Evolutionary conservation across 2,888 invertebrate species (phyloP).

Genomic region (Ormyrus pomaceus): DNA sequence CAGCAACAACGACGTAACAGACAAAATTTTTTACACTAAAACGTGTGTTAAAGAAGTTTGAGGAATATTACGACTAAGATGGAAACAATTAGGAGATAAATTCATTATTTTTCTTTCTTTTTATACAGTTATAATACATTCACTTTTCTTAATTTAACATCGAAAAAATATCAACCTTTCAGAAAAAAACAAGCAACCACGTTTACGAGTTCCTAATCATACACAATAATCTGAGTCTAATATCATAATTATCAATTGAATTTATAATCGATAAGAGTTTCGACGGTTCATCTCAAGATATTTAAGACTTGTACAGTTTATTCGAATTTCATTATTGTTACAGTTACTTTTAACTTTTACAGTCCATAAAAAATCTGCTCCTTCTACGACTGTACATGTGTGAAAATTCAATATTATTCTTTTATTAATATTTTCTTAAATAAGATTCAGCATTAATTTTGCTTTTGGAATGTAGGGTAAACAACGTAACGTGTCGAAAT

Average conservation of each 20-base stretch:
- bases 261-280: constrained; percentile 40
- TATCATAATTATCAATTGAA: constrained; percentile 43
- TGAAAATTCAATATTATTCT: constrained; percentile 36
- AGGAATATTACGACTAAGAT: constrained; percentile 48
- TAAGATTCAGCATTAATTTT: constrained; percentile 60
- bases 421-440: constrained; percentile 51
- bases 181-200: constrained; percentile 58
- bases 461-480: constrained; percentile 71
- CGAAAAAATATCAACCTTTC: constrained; percentile 57
- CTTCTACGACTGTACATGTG: constrained; percentile 53
- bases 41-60: constrained; percentile 53
- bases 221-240: constrained; percentile 35
- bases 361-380: constrained; percentile 54
- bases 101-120: constrained; percentile 52
- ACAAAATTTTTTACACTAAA: constrained; percentile 53
- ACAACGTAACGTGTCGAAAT: constrained; percentile 62
- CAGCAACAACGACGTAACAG: constrained; percentile 53
- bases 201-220: constrained; percentile 55
- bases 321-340: constrained; percentile 40
- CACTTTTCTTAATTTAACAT: constrained; percentile 59
- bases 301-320: constrained; percentile 34
- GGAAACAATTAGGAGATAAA: constrained; percentile 52
- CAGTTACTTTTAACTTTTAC: constrained; percentile 51
- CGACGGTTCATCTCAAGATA: constrained; percentile 36
- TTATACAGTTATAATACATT: constrained; percentile 69